Conservation (phyloP, 2,797 vertebrate species). For the Avahi laniger region DNA sequence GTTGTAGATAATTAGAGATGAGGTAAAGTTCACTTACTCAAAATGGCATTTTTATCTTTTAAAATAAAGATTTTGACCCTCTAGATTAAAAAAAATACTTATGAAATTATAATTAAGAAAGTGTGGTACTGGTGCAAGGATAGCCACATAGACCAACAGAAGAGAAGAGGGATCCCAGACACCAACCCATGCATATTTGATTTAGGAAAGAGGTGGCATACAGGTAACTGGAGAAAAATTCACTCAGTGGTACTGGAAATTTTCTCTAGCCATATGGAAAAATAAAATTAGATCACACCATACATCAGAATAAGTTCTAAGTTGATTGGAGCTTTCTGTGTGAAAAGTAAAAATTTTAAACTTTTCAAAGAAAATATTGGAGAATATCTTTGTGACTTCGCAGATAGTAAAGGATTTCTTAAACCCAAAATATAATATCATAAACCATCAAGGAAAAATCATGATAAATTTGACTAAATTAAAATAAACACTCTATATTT, state of each 20-base stretch:
- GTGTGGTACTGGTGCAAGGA: background rate
- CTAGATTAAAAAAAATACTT: background rate
- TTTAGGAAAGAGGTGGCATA: background rate
- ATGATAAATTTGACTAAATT: background rate
- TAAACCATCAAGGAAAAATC: background rate
- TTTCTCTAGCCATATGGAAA: background rate
- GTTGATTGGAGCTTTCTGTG: background rate
- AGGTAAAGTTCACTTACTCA: background rate
- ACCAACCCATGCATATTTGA: background rate
- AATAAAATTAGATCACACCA: background rate
- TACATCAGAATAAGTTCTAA: background rate
- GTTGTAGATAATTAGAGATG: background rate
- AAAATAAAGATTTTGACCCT: background rate
- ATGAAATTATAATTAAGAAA: constrained; percentile 24
- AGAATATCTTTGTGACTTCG: background rate
- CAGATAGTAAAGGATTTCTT: background rate
- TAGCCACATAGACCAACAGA: background rate
- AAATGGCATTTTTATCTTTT: background rate
- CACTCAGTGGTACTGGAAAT: background rate
- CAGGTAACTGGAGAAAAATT: background rate
- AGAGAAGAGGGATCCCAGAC: background rate
- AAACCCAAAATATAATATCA: background rate
- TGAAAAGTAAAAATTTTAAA: constrained; percentile 37
- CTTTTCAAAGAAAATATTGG: background rate
- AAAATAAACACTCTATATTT: background rate